These are phyloP conservation scores for Arrhopalites spinosus DNA, from an alignment of 2,888 invertebrate genomes.

Conservation along the genomic window DNA sequence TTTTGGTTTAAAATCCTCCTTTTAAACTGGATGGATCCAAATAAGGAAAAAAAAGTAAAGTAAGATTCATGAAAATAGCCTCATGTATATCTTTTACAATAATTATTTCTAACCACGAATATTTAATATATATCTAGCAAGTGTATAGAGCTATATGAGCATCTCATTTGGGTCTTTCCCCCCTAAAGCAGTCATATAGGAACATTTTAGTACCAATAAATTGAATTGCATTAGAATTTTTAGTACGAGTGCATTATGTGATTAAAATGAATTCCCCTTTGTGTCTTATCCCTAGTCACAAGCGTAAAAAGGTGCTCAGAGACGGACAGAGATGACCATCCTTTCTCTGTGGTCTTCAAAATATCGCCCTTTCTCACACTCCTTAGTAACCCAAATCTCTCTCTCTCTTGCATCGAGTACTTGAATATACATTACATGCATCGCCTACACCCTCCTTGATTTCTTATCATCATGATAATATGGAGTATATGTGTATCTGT, in stretches of 20 bases:
- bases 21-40: too few relatives aligned
- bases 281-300: background rate
- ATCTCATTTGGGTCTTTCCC: too few relatives aligned
- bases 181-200: too few relatives aligned
- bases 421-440: background rate
- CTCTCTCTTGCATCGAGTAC: background rate
- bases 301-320: too few relatives aligned
- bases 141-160: too few relatives aligned
- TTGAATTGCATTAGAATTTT: slow-evolving; percentile 29
- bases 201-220: slow-evolving; percentile 31
- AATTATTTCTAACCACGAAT: background rate
- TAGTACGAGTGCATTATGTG: slow-evolving; percentile 27
- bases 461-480: background rate
- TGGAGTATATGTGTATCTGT: background rate
- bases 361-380: slow-evolving; percentile 29
- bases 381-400: background rate
- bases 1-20: too few relatives aligned
- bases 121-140: background rate
- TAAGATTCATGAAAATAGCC: too few relatives aligned
- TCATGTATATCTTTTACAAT: background rate
- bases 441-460: background rate
- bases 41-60: slow-evolving; percentile 1
- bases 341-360: slow-evolving; percentile 19
- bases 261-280: slow-evolving; percentile 19
- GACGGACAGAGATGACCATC: slow-evolving; percentile 28